These are phyloP conservation scores for Cryptosula pallasiana DNA, from an alignment of 2,888 invertebrate genomes.

Conservation along the genomic window DNA sequence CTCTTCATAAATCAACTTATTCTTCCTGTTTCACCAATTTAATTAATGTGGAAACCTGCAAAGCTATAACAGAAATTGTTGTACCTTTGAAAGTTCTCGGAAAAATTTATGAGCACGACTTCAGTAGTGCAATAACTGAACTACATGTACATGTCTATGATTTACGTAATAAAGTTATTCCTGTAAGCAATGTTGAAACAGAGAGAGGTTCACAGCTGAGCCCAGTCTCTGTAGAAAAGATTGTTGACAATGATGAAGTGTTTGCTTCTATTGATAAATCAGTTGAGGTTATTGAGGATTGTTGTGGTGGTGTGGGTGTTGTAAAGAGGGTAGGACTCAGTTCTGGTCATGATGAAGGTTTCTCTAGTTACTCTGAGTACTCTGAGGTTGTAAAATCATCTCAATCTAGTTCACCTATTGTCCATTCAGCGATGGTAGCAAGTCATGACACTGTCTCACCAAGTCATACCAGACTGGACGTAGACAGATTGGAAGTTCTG, in stretches of 20 bases:
- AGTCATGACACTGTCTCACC: background rate
- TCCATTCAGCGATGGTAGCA: background rate
- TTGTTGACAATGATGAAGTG: background rate
- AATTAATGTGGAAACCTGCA: too few species aligned
- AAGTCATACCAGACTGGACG: background rate
- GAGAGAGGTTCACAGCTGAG: too few species aligned
- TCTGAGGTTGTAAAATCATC: background rate
- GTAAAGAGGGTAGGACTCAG: background rate
- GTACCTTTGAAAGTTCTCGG: background rate
- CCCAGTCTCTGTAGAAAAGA: too few species aligned
- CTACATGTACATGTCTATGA: background rate
- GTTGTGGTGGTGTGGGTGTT: background rate
- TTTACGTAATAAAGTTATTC: background rate
- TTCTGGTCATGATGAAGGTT: constrained; percentile 6
- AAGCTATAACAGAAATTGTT: background rate
- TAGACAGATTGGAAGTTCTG: background rate
- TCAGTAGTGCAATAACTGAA: background rate
- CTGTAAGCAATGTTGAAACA: background rate
- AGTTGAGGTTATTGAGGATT: background rate
- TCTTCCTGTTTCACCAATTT: too few species aligned
- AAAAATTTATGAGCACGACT: background rate
- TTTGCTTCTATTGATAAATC: background rate
- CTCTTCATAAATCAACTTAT: too few species aligned
- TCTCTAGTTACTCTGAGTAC: constrained; percentile 14
- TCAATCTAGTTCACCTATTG: background rate